Percentiles rank a stretch among this genome's conserved stretches.
Evolutionary conservation across 2,888 invertebrate genomes (phyloP).

Genomic region (Oscheius sp.): DNA sequence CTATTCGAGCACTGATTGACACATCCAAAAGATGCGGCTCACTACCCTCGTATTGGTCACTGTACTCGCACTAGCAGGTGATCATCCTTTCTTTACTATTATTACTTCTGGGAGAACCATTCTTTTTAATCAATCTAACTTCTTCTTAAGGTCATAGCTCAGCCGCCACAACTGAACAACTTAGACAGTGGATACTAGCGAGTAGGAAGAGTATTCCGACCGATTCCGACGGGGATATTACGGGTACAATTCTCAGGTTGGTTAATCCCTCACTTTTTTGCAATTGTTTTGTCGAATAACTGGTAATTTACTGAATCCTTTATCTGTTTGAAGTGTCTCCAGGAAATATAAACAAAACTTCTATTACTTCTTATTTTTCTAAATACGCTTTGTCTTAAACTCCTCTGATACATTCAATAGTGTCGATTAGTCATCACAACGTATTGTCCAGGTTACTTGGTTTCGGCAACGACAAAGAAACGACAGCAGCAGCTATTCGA

Average conservation of each 20-base stretch:
- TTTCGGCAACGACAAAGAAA: conserved; percentile 31
- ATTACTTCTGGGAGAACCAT: neutral
- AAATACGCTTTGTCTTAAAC: neutral
- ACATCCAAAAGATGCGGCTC: conserved; percentile 22
- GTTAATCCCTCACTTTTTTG: too few relatives aligned
- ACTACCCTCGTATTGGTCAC: conserved; percentile 4
- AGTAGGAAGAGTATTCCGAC: conserved; percentile 55
- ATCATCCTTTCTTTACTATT: neutral
- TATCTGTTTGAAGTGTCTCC: too few relatives aligned
- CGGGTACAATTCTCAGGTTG: conserved; percentile 56
- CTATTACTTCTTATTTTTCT: neutral
- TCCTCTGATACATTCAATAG: too few relatives aligned
- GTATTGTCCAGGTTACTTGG: conserved; percentile 23
- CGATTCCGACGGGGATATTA: conserved; percentile 51
- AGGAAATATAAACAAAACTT: too few relatives aligned
- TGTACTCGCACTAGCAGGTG: conserved; percentile 17
- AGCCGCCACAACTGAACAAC: conserved; percentile 63
- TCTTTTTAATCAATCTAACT: neutral
- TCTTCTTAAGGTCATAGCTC: neutral
- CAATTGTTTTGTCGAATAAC: too few relatives aligned
- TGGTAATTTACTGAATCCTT: too few relatives aligned
- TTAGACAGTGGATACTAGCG: conserved; percentile 64
- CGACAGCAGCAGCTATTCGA: neutral
- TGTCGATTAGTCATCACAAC: neutral
- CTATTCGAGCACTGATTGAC: conserved; percentile 24